These are phyloP conservation scores for zebrafish (Danio rerio) DNA, from an alignment of 2,113 vertebrate species.

Conservation along the genomic window GRCz12tu NC_133178.1:51284501-51285000, in stretches of 20 bases:
- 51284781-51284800: slow-evolving; percentile 74
- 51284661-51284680: slow-evolving; percentile 74
- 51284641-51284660: slow-evolving; percentile 64
- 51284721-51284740: slow-evolving; percentile 80
- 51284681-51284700: slow-evolving; percentile 70
- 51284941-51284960: too few relatives aligned
- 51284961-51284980: too few relatives aligned
- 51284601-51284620: slow-evolving; percentile 72
- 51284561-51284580: slow-evolving; percentile 33
- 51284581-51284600: slow-evolving; percentile 70
- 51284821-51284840: slow-evolving; percentile 63
- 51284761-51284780: slow-evolving; percentile 73
- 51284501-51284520: too few relatives aligned
- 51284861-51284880: too few relatives aligned
- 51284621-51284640: slow-evolving; percentile 74
- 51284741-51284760: slow-evolving; percentile 75
- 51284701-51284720: slow-evolving; percentile 71
- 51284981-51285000: too few relatives aligned
- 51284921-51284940: too few relatives aligned
- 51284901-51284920: too few relatives aligned
- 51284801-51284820: slow-evolving; percentile 71
- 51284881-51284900: too few relatives aligned
- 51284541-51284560: slow-evolving; percentile 48
- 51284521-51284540: slow-evolving; percentile 49
- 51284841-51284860: not conserved